phyloP scores from a whole-genome alignment of 2,797 vertebrate genomes.

The Sebastes jordani region DNA sequence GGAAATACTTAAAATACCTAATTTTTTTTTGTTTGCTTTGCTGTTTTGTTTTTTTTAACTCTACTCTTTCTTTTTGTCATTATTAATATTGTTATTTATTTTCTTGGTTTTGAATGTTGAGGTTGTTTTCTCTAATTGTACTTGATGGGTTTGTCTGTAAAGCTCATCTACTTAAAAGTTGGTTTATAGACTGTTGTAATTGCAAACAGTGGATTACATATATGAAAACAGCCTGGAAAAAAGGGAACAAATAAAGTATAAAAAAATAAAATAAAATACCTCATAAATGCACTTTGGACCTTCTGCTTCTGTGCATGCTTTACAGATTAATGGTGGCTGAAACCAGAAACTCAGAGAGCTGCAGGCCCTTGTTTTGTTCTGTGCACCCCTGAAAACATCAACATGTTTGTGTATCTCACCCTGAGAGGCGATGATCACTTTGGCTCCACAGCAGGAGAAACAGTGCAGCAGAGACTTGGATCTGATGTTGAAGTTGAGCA shows the following conservation, averaged over 20 bases:
- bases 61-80: no score
- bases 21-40: no score
- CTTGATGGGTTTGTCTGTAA: no score
- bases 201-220: no score
- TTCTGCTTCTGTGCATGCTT: background rate
- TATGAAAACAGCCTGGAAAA: no score
- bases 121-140: no score
- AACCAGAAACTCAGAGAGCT: background rate
- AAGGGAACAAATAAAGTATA: accelerated
- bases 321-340: background rate
- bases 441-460: slow-evolving; percentile 87
- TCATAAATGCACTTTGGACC: background rate
- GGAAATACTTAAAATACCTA: background rate
- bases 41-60: no score
- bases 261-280: no score
- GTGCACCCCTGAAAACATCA: background rate
- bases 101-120: no score
- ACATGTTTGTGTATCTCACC: slow-evolving; percentile 71
- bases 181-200: no score
- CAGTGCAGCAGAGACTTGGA: slow-evolving; percentile 88
- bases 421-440: slow-evolving; percentile 82
- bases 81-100: no score
- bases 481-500: slow-evolving; percentile 89
- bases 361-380: background rate
- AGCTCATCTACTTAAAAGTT: no score